Base-by-base conservation (phyloP, 2,888 invertebrate species). In the Ennomos erosarius region DNA sequence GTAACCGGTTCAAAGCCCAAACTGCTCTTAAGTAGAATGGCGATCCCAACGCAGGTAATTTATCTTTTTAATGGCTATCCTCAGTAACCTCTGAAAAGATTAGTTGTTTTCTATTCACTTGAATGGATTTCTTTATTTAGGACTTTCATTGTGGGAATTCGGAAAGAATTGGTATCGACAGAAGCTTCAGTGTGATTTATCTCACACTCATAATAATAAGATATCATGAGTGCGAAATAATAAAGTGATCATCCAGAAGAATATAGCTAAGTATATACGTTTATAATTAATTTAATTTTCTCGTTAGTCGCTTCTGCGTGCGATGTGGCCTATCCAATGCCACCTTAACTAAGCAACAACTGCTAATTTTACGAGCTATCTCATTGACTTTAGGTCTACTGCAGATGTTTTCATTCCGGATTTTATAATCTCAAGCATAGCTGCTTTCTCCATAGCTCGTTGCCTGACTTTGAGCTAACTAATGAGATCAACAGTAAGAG, bases 31-130 rank as follows among this genome's bases (percentile, higher is more conserved):
- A 44, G 26, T 39, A 52, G 54, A 55, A 57, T 49, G 44, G 50
- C 48, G 48, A 49, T 56, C 55, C 54, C 46, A 62, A 54, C 54
- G 59, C 59, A 50, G 62, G 50, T 40, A 62, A 68, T 70, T 67
- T 62, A 55, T 70, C 67, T 70, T 56, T 37, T 39, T 65, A 70
- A 70, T 67, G 59, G 70, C 35, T 53, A 52, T 59, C 61, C 68
- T 56, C 55, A 35, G 58, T 58, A 64, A 61, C 64, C 61, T 59
- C 58, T 54, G 45, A 39, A 40, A 45, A 58, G 64, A 68, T 64
- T 66, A 68, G 58, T 62, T 64, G 63, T 66, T 68, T 63, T 58
- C 55, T 44, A 43, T 46, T 51, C 55, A 48, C 51, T 26, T 47
- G 59, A 55, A 59, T 51, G 51, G 59, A 60, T 60, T 55, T 56